Evolutionary conservation across 2,797 vertebrate genomes (phyloP).

Genomic region (Coregonus suidteri): DNA sequence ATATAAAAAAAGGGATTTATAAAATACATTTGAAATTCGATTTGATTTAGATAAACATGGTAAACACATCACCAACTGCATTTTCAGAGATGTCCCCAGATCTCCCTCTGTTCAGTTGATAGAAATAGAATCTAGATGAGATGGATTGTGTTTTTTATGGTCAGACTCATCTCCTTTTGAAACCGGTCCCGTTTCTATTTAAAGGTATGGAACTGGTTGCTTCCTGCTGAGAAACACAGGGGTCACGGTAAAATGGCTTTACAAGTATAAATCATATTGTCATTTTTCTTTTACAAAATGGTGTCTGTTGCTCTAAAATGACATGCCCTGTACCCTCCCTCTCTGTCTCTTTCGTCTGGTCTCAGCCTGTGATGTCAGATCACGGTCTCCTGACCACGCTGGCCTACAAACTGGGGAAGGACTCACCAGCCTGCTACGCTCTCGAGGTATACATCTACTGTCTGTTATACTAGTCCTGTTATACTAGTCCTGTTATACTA

Average conservation of each 20-base stretch:
- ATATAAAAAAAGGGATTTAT: neutral
- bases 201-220: slow-evolving; percentile 95
- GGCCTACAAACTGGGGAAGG: slow-evolving; percentile 91
- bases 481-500: no score
- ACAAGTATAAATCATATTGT: neutral
- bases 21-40: no score
- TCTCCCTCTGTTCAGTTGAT: neutral
- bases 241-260: slow-evolving; percentile 75
- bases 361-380: slow-evolving; percentile 88
- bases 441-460: slow-evolving; percentile 83
- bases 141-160: no score
- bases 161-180: neutral
- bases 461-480: neutral
- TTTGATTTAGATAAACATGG: no score
- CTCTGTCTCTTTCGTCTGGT: neutral
- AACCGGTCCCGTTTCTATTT: neutral
- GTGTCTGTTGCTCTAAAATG: neutral
- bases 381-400: slow-evolving; percentile 96
- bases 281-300: no score
- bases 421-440: slow-evolving; percentile 87
- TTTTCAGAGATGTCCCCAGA: neutral
- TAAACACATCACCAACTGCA: no score
- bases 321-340: neutral
- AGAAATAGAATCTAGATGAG: neutral
- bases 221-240: slow-evolving; percentile 94